Percentiles rank a stretch among this genome's conserved stretches.
Evolutionary conservation across 2,797 vertebrate genomes (phyloP).

Genomic region (Sebastes taczanowskii): DNA sequence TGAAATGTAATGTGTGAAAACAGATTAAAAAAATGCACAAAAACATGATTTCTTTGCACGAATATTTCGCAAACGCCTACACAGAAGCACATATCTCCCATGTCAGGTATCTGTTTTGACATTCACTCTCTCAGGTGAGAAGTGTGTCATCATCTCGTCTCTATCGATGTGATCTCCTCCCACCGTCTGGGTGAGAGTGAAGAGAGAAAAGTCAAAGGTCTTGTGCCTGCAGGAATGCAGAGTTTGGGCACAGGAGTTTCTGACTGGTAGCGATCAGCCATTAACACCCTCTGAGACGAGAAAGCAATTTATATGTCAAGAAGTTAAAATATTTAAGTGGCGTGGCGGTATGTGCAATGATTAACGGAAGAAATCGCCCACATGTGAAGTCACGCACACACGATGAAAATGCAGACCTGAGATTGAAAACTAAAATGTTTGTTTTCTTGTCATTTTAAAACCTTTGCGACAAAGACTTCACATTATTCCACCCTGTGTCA

Average conservation of each 20-base stretch:
- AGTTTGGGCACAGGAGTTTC: constrained; percentile 26
- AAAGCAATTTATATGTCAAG: constrained; percentile 61
- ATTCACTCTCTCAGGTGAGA: constrained; percentile 29
- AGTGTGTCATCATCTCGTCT: constrained; percentile 42
- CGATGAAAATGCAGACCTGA: constrained; percentile 9
- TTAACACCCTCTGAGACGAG: constrained; percentile 45
- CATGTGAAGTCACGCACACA: constrained; percentile 30
- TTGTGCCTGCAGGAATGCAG: constrained; percentile 62
- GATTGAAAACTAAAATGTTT: not conserved
- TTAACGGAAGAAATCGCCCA: constrained; percentile 32
- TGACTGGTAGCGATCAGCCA: constrained; percentile 24
- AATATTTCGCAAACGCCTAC: not conserved
- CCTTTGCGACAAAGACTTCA: not conserved
- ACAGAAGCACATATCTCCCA: not conserved
- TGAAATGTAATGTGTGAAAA: not conserved
- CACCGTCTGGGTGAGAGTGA: constrained; percentile 36
- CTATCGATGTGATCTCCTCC: constrained; percentile 29
- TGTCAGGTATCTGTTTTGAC: constrained; percentile 52
- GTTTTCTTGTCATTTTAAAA: not conserved
- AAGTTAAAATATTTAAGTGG: constrained; percentile 54
- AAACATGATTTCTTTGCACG: not conserved
- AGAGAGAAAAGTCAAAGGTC: constrained; percentile 46
- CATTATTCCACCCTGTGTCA: not conserved
- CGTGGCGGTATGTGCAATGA: constrained; percentile 25
- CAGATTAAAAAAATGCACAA: not conserved